phyloP scores from a whole-genome alignment of 1,140 invertebrate genomes.

The Limonius californicus region DNA sequence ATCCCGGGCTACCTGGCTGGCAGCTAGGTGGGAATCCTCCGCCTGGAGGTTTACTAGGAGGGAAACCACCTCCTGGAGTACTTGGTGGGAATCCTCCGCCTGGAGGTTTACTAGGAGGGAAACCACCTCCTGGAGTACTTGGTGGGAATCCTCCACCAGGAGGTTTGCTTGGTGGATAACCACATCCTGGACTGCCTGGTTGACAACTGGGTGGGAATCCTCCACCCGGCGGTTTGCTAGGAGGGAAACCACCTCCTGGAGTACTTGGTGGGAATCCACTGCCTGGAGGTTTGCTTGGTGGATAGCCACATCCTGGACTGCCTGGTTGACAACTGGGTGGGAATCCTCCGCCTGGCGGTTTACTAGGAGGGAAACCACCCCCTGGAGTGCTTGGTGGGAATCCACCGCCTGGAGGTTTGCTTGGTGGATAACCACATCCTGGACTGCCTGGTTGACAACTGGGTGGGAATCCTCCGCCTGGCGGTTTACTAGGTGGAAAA shows the following conservation, averaged over 20 bases:
- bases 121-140: background rate
- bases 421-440: too few relatives aligned
- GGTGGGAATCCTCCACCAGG: too few relatives aligned
- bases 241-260: background rate
- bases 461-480: constrained; percentile 7
- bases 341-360: constrained; percentile 19
- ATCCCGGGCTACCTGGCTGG: constrained; percentile 6
- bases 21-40: background rate
- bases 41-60: background rate
- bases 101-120: background rate
- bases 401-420: constrained; percentile 42
- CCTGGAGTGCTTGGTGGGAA: constrained; percentile 32
- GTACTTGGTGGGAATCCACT: constrained; percentile 15
- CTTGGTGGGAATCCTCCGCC: background rate
- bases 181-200: background rate
- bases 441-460: too few relatives aligned
- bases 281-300: constrained; percentile 25
- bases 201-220: background rate
- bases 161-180: background rate
- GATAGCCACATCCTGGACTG: too few relatives aligned
- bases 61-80: background rate
- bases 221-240: constrained; percentile 3
- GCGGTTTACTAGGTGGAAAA: constrained; percentile 25
- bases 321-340: too few relatives aligned
- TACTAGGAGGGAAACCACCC: constrained; percentile 13